Base-by-base conservation (phyloP, 2,797 vertebrate species). In the Pempheris klunzingeri region DNA sequence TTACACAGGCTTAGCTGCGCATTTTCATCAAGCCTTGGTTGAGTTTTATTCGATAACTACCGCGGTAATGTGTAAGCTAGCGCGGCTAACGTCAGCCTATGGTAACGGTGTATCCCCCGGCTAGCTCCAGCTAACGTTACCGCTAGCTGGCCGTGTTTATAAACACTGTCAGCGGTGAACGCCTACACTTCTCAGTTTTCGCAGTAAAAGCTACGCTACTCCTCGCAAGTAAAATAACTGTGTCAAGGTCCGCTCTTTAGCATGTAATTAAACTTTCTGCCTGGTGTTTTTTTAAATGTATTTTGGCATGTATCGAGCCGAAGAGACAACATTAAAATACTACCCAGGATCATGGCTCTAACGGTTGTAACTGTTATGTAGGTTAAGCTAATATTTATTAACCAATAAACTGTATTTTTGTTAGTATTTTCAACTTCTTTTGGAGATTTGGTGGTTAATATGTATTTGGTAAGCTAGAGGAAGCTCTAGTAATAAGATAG, bases 61-160 rank as follows among this genome's bases (percentile, higher is more conserved):
- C 43, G 26, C 15, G 58, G 58, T 7, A 36, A 75, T 24, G 57
- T 13, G 77, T 79, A 80, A 81, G 82, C 81, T 61, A 34, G 57
- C 8, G 2, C 0, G 17, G 87, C 78, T 92, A 90, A 74, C 50
- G 52, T 34, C 72, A 70, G 75, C 53, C 64, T 17, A 39, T 77
- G 22, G 74, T 76, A 82, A 46, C 70, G 78, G 11, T 73, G 63
- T 60, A 13, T 69, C 60, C 58, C n/a, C 76, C 55, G 62, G 86
- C 63, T 90, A 92, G 88, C 85, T 61, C 18, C 0, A 53, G 87
- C 77, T 83, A 85, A 78, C 73, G 44, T 46, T 34, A 55, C 82
- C 52, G 83, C 78, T 92, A 92, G 90, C 91, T 58, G 58, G 38
- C 36, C 66, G 80, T 93, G 92, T 94, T 93, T 93, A 93, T 93